These are phyloP conservation scores for Drosophila ohnishii DNA, from an alignment of 1,140 invertebrate genomes.

Conservation along the genomic window DNA sequence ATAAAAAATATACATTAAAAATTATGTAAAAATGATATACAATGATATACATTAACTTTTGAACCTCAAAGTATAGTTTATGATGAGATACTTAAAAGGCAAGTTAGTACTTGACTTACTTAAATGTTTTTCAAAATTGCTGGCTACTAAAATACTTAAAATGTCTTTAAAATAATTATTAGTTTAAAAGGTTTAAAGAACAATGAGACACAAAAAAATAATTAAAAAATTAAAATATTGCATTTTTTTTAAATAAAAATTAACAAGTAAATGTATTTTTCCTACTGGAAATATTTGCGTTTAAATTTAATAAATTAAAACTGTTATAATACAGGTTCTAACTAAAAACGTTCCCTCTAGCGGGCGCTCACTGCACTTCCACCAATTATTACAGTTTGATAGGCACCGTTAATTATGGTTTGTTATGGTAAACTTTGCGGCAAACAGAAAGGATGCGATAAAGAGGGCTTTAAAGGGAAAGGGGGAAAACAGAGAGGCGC, in stretches of 20 bases:
- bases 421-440: slow-evolving; percentile 18
- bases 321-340: no score
- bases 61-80: not conserved
- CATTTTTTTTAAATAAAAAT: not conserved
- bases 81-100: not conserved
- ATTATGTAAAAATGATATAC: not conserved
- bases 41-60: not conserved
- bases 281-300: not conserved
- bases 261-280: not conserved
- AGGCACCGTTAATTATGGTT: slow-evolving; percentile 1
- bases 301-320: not conserved
- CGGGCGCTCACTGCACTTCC: not conserved
- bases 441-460: slow-evolving; percentile 7
- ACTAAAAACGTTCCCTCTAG: not conserved
- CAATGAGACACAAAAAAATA: not conserved
- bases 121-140: not conserved
- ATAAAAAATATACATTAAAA: not conserved
- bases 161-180: not conserved
- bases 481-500: not conserved
- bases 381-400: slow-evolving; percentile 14
- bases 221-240: not conserved
- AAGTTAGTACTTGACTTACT: not conserved
- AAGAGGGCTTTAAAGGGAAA: not conserved
- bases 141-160: not conserved
- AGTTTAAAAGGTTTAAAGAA: not conserved